These are phyloP conservation scores for Microtus richardsoni DNA, from an alignment of 2,113 vertebrate genomes.

Conservation along the genomic window DNA sequence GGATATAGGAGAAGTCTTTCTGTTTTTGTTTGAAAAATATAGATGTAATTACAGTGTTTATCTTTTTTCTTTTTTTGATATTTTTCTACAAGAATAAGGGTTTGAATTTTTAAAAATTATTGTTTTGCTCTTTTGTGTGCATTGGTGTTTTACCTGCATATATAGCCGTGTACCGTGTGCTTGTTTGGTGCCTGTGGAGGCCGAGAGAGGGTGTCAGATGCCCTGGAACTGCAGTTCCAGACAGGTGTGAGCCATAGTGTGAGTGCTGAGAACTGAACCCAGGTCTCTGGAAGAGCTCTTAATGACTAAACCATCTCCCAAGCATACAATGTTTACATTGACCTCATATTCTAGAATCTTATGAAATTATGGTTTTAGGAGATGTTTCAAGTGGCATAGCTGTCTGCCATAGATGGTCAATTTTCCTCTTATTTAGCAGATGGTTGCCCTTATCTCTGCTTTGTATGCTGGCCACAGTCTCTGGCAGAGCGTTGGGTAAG, in stretches of 20 bases:
- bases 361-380: background rate
- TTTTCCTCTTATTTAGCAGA: background rate
- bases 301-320: no score
- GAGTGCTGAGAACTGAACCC: background rate
- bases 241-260: background rate
- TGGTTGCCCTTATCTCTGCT: background rate
- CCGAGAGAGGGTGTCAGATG: background rate
- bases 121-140: background rate
- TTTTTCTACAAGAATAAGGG: background rate
- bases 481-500: background rate
- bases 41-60: background rate
- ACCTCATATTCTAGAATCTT: background rate
- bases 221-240: background rate
- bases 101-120: background rate
- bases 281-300: background rate
- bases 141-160: background rate
- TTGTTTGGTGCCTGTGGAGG: background rate
- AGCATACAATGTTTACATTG: background rate
- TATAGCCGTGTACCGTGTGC: background rate
- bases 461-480: background rate
- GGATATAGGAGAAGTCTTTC: background rate
- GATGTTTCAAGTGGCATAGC: background rate
- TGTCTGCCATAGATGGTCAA: background rate
- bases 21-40: background rate
- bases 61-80: background rate